phyloP scores from a whole-genome alignment of 1,140 invertebrate species.

The Mycetomoellerius zeteki region DNA sequence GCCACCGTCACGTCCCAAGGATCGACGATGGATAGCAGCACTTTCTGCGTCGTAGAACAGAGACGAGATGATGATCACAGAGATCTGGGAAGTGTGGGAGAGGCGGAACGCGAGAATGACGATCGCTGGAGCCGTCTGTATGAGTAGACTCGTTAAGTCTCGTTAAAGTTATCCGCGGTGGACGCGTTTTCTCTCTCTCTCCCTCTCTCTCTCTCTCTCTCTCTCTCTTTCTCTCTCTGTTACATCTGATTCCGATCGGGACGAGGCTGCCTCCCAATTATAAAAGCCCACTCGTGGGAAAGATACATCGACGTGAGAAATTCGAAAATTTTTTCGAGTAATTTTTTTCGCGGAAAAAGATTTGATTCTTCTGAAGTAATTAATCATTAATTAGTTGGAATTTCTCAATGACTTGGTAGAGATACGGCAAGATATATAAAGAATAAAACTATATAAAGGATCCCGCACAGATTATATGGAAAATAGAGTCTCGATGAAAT shows the following conservation, averaged over 20 bases:
- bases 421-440: neutral
- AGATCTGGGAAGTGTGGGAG: conserved; percentile 49
- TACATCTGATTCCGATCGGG: conserved; percentile 18
- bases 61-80: conserved; percentile 69
- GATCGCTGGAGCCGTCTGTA: conserved; percentile 59
- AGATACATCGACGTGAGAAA: neutral
- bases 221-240: too few species aligned
- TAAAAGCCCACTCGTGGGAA: conserved; percentile 5
- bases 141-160: conserved; percentile 80
- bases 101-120: conserved; percentile 29
- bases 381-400: neutral
- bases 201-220: neutral
- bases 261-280: neutral
- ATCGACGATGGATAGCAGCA: conserved; percentile 85
- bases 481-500: too few species aligned
- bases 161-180: conserved; percentile 69
- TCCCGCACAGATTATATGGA: too few species aligned
- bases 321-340: neutral
- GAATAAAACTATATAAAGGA: neutral
- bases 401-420: neutral
- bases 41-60: conserved; percentile 82
- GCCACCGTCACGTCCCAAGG: conserved; percentile 85
- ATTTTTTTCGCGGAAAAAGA: neutral
- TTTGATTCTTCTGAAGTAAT: neutral
- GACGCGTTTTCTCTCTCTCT: conserved; percentile 19